Evolutionary conservation across 1,140 invertebrate genomes (phyloP).

Genomic region (Neoseiulus cucumeris): DNA sequence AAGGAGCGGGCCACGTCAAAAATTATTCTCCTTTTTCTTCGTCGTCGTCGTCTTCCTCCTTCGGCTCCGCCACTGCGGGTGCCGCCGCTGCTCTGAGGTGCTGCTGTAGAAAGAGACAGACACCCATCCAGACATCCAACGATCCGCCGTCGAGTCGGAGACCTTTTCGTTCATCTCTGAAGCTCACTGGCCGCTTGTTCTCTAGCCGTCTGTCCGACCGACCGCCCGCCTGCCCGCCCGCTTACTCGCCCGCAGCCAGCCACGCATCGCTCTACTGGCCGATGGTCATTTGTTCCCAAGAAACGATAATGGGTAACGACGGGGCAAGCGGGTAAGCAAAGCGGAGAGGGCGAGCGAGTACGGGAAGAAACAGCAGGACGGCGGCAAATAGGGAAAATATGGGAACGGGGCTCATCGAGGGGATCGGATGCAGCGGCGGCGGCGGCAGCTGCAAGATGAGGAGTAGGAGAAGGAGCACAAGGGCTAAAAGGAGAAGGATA

Average conservation of each 20-base stretch:
- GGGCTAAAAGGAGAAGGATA: neutral
- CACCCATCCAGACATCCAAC: too few species aligned
- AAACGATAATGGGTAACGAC: constrained; percentile 11
- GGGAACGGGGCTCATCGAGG: neutral
- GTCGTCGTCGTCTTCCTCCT: neutral
- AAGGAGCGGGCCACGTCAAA: neutral
- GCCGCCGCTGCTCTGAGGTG: neutral
- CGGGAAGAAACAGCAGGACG: too few species aligned
- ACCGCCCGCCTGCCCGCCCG: too few species aligned
- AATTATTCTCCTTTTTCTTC: constrained; percentile 10
- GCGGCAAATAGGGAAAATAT: too few species aligned
- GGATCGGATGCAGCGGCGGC: neutral
- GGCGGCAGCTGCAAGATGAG: neutral
- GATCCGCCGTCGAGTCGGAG: too few species aligned
- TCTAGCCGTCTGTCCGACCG: too few species aligned
- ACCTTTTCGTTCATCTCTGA: too few species aligned
- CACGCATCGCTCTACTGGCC: too few species aligned
- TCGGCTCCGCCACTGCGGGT: neutral
- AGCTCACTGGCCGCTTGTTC: too few species aligned
- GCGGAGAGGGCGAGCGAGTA: too few species aligned
- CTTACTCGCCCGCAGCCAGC: too few species aligned
- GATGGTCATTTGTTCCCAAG: constrained; percentile 10
- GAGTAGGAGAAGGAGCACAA: neutral
- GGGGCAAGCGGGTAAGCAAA: neutral
- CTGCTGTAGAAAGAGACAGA: neutral